Percentiles rank a stretch among this genome's conserved stretches.
Evolutionary conservation across 2,888 invertebrate genomes (phyloP).

Genomic region (Sesia apiformis): DNA sequence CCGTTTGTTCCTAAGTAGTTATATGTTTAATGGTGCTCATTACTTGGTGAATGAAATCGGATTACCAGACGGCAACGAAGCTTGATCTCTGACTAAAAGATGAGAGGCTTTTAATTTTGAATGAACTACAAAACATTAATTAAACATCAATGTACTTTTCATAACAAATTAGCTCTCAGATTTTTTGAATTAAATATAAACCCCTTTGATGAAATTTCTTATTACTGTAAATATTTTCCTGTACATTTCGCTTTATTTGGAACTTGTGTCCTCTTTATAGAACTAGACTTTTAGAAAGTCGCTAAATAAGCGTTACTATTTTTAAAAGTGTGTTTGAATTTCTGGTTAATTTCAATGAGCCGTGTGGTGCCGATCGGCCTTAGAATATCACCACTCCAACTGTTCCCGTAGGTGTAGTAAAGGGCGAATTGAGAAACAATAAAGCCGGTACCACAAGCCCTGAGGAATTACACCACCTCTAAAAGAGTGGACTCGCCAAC

Average conservation of each 20-base stretch:
- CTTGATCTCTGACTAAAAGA: slow-evolving; percentile 49
- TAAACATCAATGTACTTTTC: background rate
- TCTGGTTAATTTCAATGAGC: too few species aligned
- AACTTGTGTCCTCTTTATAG: background rate
- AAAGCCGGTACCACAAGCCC: too few species aligned
- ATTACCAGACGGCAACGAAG: slow-evolving; percentile 49
- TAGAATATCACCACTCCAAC: too few species aligned
- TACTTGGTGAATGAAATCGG: slow-evolving; percentile 61
- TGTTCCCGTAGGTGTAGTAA: too few species aligned
- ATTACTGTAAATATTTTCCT: background rate
- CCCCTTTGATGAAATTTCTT: background rate
- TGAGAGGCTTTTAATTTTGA: slow-evolving; percentile 37
- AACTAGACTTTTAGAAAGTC: too few species aligned
- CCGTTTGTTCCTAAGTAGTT: slow-evolving; percentile 16
- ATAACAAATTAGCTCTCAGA: background rate
- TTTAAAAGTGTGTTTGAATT: too few species aligned
- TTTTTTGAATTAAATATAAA: background rate
- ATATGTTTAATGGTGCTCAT: slow-evolving; percentile 58
- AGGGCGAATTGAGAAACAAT: too few species aligned
- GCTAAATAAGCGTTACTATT: too few species aligned
- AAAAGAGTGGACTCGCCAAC: too few species aligned
- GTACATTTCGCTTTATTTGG: background rate
- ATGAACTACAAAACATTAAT: slow-evolving; percentile 17
- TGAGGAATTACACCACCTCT: too few species aligned
- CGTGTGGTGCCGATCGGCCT: too few species aligned